Base-by-base conservation (phyloP, 2,888 invertebrate species). In the Oxystoma pomonae region DNA sequence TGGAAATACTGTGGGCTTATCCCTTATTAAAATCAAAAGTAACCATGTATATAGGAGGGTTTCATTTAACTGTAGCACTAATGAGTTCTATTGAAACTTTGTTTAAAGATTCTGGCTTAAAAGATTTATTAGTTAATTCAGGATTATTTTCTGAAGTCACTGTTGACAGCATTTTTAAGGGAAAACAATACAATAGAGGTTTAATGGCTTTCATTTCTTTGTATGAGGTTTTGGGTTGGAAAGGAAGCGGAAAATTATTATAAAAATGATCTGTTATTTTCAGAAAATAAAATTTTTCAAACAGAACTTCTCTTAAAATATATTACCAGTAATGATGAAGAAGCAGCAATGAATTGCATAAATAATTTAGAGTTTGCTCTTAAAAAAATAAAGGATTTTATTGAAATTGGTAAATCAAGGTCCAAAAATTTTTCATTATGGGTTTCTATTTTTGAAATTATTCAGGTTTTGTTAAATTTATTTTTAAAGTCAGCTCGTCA, bases 11-110 rank as follows among this genome's bases (percentile, higher is more conserved):
- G 53, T 68, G 67, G 67, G 67, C 60, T 55, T 51, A 68, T 16
- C 65, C 67, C 58, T n/a, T 57, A 58, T 22, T 52, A 67, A 5
- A 0, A 16, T 55, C 62, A 58, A 69, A 67, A 66, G 62, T 69
- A 1, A 69, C 64, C 16, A 16, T 67, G 61, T 52, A 52, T 16
- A n/a, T 64, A n/a, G 64, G 67, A 20, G 61, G 65, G 1, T 64
- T 62, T 63, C 61, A 69, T 55, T 56, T 67, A 0, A 67, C 55
- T 9, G 65, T 70, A 65, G 63, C 67, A 20, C 58, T 67, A 19
- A 68, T 68, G 65, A 67, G 66, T 2, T 62, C 66, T 60, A 63
- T 69, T n/a, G 65, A 60, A 1, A 50, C 65, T 51, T 62, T 69
- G 59, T 69, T 66, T 66, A 57, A 56, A 1, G 69, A 68, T 20